A percentile compares a stretch with the other conserved stretches of the same genome.
Evolutionary conservation across 2,888 invertebrate genomes (phyloP).

Genomic region (Antheraea assamensis): DNA sequence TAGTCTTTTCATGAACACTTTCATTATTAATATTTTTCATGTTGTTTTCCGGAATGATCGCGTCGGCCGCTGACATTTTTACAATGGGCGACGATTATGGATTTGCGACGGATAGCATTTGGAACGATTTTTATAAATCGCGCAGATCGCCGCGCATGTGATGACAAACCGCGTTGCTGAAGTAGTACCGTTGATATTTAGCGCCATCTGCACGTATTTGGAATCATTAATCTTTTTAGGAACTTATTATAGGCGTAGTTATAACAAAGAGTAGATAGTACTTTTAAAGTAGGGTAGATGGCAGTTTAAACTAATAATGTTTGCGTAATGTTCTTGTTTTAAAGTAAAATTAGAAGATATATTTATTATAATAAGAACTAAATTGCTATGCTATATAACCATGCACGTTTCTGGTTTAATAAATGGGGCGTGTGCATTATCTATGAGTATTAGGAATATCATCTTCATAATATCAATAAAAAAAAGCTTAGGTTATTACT

Average conservation of each 20-base stretch:
- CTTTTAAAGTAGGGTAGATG: constrained; percentile 27
- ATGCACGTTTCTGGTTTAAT: too few species aligned
- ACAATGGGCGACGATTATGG: constrained; percentile 72
- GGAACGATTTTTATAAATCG: constrained; percentile 78
- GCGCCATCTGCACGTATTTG: constrained; percentile 46
- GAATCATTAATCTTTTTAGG: background rate
- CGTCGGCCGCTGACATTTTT: constrained; percentile 69
- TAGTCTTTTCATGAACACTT: constrained; percentile 25
- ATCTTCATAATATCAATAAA: too few species aligned
- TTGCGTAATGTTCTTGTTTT: background rate
- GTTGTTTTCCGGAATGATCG: constrained; percentile 51
- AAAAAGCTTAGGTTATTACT: too few species aligned
- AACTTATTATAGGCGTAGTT: background rate
- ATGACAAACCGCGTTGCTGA: constrained; percentile 58
- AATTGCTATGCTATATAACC: too few species aligned
- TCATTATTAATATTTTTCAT: constrained; percentile 45
- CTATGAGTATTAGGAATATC: too few species aligned
- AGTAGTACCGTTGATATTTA: constrained; percentile 38
- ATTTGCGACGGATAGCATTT: constrained; percentile 74
- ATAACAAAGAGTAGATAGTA: background rate
- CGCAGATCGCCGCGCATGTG: constrained; percentile 77
- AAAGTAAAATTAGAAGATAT: too few species aligned
- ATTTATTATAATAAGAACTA: too few species aligned
- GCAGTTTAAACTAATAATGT: constrained; percentile 21
- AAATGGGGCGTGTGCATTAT: too few species aligned